Base-by-base conservation (phyloP, 1,140 invertebrate species). In the Atta colombica region DNA sequence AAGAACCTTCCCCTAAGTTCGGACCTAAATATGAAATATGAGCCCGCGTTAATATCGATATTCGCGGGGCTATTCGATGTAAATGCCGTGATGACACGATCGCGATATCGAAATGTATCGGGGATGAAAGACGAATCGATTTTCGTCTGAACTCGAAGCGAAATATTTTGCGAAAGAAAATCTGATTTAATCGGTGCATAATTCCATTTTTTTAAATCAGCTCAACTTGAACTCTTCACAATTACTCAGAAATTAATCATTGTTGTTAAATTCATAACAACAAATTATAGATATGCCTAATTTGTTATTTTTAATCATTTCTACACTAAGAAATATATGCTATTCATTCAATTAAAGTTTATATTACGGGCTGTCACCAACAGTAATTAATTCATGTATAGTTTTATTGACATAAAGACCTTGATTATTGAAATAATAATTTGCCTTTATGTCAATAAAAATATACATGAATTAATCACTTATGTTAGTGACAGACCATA, bases 11-110 rank as follows among this genome's bases (percentile, higher is more conserved):
- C 39, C 18, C 12, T 21, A 72, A 80, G 28, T 80, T 68, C 63
- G 68, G 25, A 12, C 12, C 69, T 21, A 84, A 84, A 74, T 74
- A 74, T 84, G 39, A 84, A 74, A 49, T 84, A 84, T 53, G 80
- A 74, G 69, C 31, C 21, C 28, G 45, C 21, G 51, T 81, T 81
- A 71, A 71, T 71, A 39, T 60, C 53, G 66, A 69, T 12, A 25
- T 25, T 25, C 25, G 65, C 65, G 49, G 49, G n/a, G 49, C 51
- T 39, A 31, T 69, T 58, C 61, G 77, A 81, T 39, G 65, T 65
- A 25, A 71, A 58, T 28, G 7, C 63, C 35, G 16, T 39, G 66
- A 69, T 39, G 66, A 21, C 39, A 18, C 18, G 16, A 72, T 72
- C 39, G 60, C 75, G 39, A 78, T n/a, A 58, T 60, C 53, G 51